Conservation (phyloP, 2,113 vertebrate species). For the Aleadryas rufinucha region DNA sequence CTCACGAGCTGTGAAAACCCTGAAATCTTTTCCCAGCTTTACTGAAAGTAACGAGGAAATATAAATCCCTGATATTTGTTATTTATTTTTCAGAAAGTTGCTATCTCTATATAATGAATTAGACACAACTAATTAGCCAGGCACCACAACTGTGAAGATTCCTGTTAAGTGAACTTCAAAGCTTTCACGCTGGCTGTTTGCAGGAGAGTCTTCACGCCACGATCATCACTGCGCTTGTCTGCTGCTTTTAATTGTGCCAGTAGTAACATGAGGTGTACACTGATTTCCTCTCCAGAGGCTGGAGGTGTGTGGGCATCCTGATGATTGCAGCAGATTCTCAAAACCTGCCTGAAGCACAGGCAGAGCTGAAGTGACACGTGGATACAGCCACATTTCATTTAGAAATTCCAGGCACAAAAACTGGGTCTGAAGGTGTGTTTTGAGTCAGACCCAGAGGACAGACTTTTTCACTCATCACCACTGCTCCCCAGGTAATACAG, state of each 20-base stretch:
- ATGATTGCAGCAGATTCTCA: neutral
- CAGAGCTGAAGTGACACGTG: neutral
- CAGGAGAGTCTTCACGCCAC: neutral
- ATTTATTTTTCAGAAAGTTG: conserved; percentile 20
- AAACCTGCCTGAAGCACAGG: neutral
- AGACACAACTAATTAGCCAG: conserved; percentile 44
- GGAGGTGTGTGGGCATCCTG: neutral
- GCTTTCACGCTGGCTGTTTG: neutral
- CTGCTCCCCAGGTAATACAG: neutral
- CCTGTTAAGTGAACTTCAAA: conserved; percentile 59
- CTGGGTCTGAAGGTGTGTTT: neutral
- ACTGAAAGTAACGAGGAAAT: neutral
- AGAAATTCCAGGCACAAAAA: neutral
- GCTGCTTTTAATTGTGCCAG: neutral
- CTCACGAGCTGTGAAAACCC: neutral
- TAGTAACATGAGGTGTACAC: neutral
- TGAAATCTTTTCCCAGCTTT: neutral
- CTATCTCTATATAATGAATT: conserved; percentile 41
- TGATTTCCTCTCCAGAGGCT: neutral
- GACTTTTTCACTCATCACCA: neutral
- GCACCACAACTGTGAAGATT: conserved; percentile 4
- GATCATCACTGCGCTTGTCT: neutral
- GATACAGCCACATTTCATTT: neutral
- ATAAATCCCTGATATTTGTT: neutral
- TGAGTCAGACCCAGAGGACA: neutral